These are phyloP conservation scores for Porites evermanni DNA, from an alignment of 92 coral and sea anemone genomes.

Conservation along the genomic window DNA sequence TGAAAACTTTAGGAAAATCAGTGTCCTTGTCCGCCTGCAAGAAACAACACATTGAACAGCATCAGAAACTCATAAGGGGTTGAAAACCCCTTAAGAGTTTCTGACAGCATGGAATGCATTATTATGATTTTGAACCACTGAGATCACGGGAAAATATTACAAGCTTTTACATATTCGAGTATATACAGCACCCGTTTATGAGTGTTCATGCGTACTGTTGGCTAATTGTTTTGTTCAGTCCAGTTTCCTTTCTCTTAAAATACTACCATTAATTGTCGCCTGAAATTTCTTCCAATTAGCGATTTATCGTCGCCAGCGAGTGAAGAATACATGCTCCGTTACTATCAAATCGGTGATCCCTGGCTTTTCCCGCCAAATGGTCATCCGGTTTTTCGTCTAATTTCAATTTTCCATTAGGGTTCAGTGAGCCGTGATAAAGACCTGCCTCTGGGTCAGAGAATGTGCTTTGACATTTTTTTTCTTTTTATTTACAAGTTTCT, in stretches of 20 bases:
- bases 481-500: not conserved
- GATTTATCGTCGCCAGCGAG: too few species aligned
- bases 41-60: too few species aligned
- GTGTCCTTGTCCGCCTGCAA: too few species aligned
- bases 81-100: too few species aligned
- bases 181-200: conserved; percentile 24
- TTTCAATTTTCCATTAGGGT: not conserved
- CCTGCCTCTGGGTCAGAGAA: conserved; percentile 29
- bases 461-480: not conserved
- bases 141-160: conserved; percentile 46
- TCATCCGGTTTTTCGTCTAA: not conserved
- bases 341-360: too few species aligned
- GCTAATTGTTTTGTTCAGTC: not conserved
- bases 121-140: conserved; percentile 37
- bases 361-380: not conserved
- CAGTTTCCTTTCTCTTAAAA: not conserved
- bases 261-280: not conserved
- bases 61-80: too few species aligned
- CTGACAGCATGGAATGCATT: not conserved
- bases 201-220: conserved; percentile 23
- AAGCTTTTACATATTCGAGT: not conserved
- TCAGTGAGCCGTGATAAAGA: conserved; percentile 19
- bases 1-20: too few species aligned
- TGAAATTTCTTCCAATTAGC: not conserved
- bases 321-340: too few species aligned